A percentile compares a stretch with the other conserved stretches of the same genome.
Conservation (phyloP, 1,140 invertebrate genomes). For the Pogonomyrmex barbatus region DNA sequence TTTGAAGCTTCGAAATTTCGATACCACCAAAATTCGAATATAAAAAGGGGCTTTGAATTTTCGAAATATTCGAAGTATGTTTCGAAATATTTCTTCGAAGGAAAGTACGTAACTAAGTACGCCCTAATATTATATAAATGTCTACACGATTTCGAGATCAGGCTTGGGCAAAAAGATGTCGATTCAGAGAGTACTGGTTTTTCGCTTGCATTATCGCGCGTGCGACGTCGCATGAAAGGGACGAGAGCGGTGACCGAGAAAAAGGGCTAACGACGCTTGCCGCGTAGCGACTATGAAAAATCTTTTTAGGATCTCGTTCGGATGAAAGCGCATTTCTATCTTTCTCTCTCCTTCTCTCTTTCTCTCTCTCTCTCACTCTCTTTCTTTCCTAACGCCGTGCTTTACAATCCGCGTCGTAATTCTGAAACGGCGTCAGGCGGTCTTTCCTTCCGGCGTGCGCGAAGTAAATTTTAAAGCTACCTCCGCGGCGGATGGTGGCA, state of each 20-base stretch:
- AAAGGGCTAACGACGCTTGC: constrained; percentile 56
- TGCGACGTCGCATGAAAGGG: constrained; percentile 58
- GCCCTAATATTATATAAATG: background rate
- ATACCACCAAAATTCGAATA: no score
- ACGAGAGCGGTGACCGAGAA: constrained; percentile 61
- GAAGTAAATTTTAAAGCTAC: constrained; percentile 63
- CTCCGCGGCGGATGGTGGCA: constrained; percentile 38
- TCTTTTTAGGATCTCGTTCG: constrained; percentile 58
- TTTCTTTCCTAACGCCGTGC: background rate
- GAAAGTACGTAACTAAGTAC: no score
- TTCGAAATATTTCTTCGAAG: no score
- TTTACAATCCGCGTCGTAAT: constrained; percentile 59
- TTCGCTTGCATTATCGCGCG: constrained; percentile 51
- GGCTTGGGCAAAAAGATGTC: constrained; percentile 30
- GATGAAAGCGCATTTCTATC: constrained; percentile 54
- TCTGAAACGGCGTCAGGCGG: constrained; percentile 53
- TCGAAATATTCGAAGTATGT: no score
- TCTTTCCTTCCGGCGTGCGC: constrained; percentile 54
- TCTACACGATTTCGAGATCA: background rate
- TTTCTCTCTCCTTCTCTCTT: constrained; percentile 37
- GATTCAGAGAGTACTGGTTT: constrained; percentile 47
- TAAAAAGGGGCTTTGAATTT: no score
- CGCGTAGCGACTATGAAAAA: constrained; percentile 47
- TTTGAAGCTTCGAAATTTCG: no score
- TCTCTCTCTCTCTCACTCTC: constrained; percentile 17